These are phyloP conservation scores for Mechanitis mazaeus DNA, from an alignment of 2,888 invertebrate species.

Conservation along the genomic window DNA sequence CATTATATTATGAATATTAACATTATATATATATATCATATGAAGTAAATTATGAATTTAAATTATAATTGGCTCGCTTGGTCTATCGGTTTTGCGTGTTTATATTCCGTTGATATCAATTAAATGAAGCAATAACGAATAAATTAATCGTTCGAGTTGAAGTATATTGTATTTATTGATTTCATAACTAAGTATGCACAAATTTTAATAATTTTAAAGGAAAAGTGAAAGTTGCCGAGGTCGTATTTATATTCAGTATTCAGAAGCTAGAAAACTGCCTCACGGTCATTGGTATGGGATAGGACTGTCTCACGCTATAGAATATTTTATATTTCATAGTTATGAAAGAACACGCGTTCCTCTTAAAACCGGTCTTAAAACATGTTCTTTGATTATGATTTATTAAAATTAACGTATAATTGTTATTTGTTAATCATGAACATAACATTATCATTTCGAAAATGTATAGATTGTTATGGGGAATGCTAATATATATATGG, in stretches of 20 bases:
- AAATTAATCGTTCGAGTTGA: conserved; percentile 5
- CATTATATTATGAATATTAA: too few species aligned
- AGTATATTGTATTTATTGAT: conserved; percentile 3
- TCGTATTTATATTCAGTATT: conserved; percentile 30
- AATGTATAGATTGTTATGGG: too few species aligned
- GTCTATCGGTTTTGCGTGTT: neutral
- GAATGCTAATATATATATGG: too few species aligned
- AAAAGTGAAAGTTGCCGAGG: conserved; percentile 58
- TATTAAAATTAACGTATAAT: too few species aligned
- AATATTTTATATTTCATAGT: conserved; percentile 26
- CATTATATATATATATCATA: too few species aligned
- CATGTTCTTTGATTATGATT: too few species aligned
- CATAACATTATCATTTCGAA: too few species aligned
- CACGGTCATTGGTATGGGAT: conserved; percentile 23
- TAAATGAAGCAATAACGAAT: conserved; percentile 14
- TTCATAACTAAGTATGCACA: conserved; percentile 15
- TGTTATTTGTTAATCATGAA: too few species aligned
- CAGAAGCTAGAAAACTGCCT: conserved; percentile 30
- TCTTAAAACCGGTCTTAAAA: too few species aligned
- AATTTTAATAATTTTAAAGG: conserved; percentile 26
- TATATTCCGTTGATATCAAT: conserved; percentile 12
- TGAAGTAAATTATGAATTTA: too few species aligned
- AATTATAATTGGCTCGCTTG: neutral
- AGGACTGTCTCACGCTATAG: conserved; percentile 29
- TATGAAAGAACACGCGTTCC: conserved; percentile 30